phyloP scores from a whole-genome alignment of 2,888 invertebrate genomes.

The Tolmerus cingulatus region DNA sequence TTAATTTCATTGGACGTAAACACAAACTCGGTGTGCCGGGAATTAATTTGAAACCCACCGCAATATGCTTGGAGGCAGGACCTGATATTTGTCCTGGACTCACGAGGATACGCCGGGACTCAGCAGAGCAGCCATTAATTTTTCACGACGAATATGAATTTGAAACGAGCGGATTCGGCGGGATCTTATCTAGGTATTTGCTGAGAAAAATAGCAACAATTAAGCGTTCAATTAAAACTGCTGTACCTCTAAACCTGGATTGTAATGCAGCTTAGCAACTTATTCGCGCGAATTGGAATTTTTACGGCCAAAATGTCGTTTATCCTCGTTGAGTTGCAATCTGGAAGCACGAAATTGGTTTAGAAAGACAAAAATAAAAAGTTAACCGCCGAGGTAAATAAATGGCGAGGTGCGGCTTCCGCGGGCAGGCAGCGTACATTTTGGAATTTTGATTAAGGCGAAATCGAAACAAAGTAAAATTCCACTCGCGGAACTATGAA shows the following conservation, averaged over 20 bases:
- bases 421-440: background rate
- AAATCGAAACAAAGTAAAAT: constrained; percentile 12
- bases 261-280: background rate
- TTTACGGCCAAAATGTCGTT: background rate
- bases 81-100: background rate
- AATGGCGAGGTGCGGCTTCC: background rate
- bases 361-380: background rate
- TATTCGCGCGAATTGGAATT: background rate
- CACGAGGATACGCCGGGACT: background rate
- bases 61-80: background rate
- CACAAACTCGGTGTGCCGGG: background rate
- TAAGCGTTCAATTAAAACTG: background rate
- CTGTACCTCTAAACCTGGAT: background rate
- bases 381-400: background rate
- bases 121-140: background rate
- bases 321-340: background rate
- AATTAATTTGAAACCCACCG: background rate
- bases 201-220: background rate
- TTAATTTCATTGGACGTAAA: constrained; percentile 17
- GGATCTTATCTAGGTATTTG: background rate
- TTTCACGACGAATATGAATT: background rate
- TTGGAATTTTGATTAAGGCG: constrained; percentile 19
- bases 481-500: background rate
- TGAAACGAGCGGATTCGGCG: background rate
- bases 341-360: background rate